phyloP scores from a whole-genome alignment of 2,888 invertebrate species.

The Andrena haemorrhoa region DNA sequence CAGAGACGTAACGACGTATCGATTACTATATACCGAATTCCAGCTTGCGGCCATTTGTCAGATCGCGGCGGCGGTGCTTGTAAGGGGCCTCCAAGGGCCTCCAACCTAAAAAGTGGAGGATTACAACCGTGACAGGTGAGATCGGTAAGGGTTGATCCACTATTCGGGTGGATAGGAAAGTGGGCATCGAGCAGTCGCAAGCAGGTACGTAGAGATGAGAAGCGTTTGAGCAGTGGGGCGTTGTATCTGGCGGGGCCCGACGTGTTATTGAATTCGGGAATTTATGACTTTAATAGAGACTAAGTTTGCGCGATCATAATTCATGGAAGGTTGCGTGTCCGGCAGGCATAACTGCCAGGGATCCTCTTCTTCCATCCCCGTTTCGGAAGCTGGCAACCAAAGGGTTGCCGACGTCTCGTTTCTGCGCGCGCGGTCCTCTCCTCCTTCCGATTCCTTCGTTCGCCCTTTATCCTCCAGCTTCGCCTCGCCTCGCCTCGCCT shows the following conservation, averaged over 20 bases:
- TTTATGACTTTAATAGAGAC: slow-evolving; percentile 84
- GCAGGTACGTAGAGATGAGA: not conserved
- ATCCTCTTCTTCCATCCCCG: slow-evolving; percentile 30
- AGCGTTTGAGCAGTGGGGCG: not conserved
- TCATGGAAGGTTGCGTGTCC: slow-evolving; percentile 79
- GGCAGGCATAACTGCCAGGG: slow-evolving; percentile 70
- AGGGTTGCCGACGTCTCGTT: slow-evolving; percentile 23
- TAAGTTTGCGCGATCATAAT: slow-evolving; percentile 80
- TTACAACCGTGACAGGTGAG: too few relatives aligned
- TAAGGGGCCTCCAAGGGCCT: too few relatives aligned
- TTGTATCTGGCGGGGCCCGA: slow-evolving; percentile 68
- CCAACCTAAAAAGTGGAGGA: too few relatives aligned
- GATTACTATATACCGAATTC: slow-evolving; percentile 70
- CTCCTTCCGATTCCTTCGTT: slow-evolving; percentile 16
- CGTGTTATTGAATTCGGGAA: slow-evolving; percentile 82
- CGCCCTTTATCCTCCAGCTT: slow-evolving; percentile 16
- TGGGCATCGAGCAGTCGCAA: not conserved
- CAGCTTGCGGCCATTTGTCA: slow-evolving; percentile 67
- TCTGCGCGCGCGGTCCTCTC: not conserved
- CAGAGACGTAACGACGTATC: slow-evolving; percentile 60
- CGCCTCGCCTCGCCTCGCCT: not conserved
- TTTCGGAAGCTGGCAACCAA: slow-evolving; percentile 31
- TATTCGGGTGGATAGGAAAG: slow-evolving; percentile 1
- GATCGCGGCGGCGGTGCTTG: slow-evolving; percentile 19
- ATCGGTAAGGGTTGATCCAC: too few relatives aligned